phyloP scores from a whole-genome alignment of 2,113 vertebrate species.

The Halcyon senegalensis region DNA sequence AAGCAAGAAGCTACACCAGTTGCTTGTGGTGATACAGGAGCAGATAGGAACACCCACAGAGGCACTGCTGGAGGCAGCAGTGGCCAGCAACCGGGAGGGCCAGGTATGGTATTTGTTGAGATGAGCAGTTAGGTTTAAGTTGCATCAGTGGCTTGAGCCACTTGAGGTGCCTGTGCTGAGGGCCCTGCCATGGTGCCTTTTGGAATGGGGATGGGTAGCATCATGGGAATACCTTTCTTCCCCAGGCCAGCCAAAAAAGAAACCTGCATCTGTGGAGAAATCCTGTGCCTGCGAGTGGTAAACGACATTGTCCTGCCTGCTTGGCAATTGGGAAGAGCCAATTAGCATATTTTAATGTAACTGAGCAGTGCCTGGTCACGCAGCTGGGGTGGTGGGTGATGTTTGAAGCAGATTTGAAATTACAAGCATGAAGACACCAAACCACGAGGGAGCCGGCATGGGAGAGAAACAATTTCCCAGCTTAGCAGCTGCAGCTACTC shows the following conservation, averaged over 20 bases:
- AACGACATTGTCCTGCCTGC: background rate
- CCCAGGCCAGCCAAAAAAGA: background rate
- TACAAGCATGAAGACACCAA: slow-evolving; percentile 8
- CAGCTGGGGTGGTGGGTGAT: background rate
- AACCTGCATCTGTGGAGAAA: background rate
- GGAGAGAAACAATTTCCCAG: background rate
- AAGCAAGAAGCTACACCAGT: background rate
- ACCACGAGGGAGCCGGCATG: background rate
- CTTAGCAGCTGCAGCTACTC: background rate
- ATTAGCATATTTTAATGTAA: slow-evolving; percentile 43
- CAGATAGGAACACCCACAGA: background rate
- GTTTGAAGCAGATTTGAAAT: slow-evolving; percentile 29
- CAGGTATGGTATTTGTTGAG: background rate
- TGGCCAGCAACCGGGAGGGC: background rate
- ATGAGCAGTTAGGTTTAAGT: background rate
- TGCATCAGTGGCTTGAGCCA: background rate
- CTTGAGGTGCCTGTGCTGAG: background rate
- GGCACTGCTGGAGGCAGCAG: background rate
- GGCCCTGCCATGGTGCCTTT: background rate
- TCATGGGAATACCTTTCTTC: background rate
- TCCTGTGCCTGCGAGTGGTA: background rate
- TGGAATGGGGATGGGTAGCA: background rate
- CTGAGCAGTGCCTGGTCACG: background rate
- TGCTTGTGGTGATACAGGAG: background rate
- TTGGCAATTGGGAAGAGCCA: background rate